phyloP scores from a whole-genome alignment of 2,113 vertebrate genomes.

The Theristicus caerulescens region DNA sequence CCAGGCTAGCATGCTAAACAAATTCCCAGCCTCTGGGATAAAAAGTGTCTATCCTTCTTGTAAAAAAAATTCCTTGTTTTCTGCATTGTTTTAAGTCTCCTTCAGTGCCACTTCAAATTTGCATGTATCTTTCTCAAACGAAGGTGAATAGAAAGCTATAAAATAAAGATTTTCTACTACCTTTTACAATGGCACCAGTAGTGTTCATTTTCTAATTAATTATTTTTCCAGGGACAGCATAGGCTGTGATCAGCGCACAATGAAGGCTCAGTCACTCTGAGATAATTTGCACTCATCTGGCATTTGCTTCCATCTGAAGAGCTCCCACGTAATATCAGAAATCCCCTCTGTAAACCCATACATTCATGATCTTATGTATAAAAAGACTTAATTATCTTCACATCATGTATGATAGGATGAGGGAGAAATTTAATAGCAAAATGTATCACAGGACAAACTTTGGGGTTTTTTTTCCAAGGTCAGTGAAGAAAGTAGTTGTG shows the following conservation, averaged over 20 bases:
- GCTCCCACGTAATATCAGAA: not conserved
- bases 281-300: not conserved
- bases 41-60: not conserved
- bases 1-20: not conserved
- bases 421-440: not conserved
- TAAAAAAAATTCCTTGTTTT: not conserved
- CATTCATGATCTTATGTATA: not conserved
- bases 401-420: not conserved
- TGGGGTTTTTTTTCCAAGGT: not conserved
- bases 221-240: not conserved
- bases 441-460: not conserved
- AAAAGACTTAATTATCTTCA: not conserved
- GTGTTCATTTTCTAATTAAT: not conserved
- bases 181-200: not conserved
- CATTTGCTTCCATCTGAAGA: not conserved
- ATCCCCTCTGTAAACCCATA: not conserved
- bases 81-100: not conserved
- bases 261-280: not conserved
- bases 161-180: not conserved
- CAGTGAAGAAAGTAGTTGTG: not conserved
- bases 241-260: not conserved
- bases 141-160: not conserved
- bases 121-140: not conserved
- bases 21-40: not conserved
- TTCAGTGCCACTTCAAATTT: not conserved